phyloP scores from a whole-genome alignment of 2,797 vertebrate species.

The Babyrousa celebensis region DNA sequence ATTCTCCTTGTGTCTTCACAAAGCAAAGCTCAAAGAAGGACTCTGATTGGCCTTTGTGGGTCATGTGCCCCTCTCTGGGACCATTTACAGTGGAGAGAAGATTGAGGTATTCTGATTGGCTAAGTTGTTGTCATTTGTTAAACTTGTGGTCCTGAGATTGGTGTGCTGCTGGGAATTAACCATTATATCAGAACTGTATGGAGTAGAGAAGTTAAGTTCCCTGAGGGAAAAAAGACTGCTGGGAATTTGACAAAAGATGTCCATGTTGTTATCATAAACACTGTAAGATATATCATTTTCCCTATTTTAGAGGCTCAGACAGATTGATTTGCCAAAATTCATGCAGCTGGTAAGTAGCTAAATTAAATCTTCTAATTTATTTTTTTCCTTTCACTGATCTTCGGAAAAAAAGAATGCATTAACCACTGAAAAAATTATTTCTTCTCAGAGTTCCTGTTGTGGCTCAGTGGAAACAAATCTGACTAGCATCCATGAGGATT shows the following conservation, averaged over 20 bases:
- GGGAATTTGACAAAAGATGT: neutral
- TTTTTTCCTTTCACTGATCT: neutral
- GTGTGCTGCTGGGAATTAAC: neutral
- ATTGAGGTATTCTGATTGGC: neutral
- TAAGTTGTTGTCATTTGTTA: neutral
- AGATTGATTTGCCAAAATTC: conserved; percentile 19
- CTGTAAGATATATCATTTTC: neutral
- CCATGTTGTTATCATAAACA: neutral
- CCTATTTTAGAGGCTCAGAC: neutral
- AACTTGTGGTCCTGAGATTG: neutral
- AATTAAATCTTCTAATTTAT: neutral
- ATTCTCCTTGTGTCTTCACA: neutral
- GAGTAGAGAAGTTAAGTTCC: neutral
- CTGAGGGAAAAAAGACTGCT: neutral
- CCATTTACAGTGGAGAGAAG: neutral
- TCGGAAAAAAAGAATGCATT: conserved; percentile 4
- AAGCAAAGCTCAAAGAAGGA: neutral
- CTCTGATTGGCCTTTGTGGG: neutral
- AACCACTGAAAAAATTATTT: neutral
- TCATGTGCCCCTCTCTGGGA: neutral
- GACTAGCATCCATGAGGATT: too few species aligned
- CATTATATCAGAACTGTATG: neutral
- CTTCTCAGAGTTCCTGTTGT: too few species aligned
- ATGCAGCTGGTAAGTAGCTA: neutral
- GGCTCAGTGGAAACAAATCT: too few species aligned